Conservation (phyloP, 2,797 vertebrate species). For the Xerus rutilus region DNA sequence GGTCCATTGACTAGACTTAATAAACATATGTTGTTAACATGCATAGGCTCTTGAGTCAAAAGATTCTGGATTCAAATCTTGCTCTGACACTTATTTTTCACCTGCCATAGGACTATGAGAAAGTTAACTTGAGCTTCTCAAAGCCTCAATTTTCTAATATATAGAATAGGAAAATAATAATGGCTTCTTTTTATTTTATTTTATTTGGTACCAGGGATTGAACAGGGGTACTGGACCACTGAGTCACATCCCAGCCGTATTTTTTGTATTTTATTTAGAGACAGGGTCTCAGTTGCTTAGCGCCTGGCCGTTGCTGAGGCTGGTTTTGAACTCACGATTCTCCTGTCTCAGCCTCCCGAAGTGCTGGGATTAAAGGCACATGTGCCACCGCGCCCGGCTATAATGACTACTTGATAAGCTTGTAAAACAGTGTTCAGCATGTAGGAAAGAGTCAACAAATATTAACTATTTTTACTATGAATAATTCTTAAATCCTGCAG, state of each 20-base stretch:
- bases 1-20: not conserved
- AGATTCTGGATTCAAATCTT: not conserved
- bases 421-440: not conserved
- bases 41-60: not conserved
- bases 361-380: no score
- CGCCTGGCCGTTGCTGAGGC: no score
- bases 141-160: not conserved
- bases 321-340: no score
- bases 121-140: slow-evolving; percentile 1
- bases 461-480: not conserved
- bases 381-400: not conserved
- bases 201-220: no score
- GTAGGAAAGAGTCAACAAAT: slow-evolving; percentile 18
- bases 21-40: not conserved
- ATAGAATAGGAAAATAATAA: not conserved
- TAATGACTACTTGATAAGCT: not conserved
- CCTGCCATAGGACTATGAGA: not conserved
- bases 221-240: no score
- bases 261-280: no score
- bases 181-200: no score
- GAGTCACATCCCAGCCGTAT: no score
- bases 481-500: not conserved
- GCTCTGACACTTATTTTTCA: not conserved
- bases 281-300: no score
- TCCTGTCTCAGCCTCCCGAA: no score